A percentile compares a stretch with the other conserved stretches of the same genome.
phyloP scores from a whole-genome alignment of 2,113 vertebrate species.

The Ageneiosus marmoratus region DNA sequence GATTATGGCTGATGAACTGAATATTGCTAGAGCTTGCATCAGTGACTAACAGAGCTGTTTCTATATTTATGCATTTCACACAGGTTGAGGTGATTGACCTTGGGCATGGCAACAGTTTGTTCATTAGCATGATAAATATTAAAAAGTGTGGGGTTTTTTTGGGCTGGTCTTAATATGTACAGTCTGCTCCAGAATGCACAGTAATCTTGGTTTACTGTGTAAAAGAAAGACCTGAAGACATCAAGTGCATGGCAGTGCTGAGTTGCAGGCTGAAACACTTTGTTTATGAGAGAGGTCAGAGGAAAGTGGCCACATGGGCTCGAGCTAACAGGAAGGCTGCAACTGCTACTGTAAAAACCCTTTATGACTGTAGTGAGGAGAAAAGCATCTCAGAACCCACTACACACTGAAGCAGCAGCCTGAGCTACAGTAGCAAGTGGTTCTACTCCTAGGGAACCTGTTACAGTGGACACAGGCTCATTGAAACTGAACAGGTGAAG shows the following conservation, averaged over 20 bases:
- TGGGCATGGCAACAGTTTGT: neutral
- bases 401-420: neutral
- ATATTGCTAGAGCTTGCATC: neutral
- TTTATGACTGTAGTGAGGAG: neutral
- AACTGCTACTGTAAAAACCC: neutral
- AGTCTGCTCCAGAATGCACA: neutral
- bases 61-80: neutral
- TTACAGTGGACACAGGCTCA: neutral
- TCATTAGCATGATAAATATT: neutral
- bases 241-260: neutral
- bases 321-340: neutral
- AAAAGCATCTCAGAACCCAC: neutral
- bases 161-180: neutral
- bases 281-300: neutral
- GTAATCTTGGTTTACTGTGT: neutral
- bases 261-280: neutral
- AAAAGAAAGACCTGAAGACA: neutral
- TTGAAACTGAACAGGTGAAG: neutral
- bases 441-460: neutral
- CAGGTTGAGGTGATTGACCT: neutral
- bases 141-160: neutral
- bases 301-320: neutral
- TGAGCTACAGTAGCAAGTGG: neutral
- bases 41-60: neutral
- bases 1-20: neutral